These are phyloP conservation scores for Cydia splendana DNA, from an alignment of 1,140 invertebrate genomes.

Conservation along the genomic window DNA sequence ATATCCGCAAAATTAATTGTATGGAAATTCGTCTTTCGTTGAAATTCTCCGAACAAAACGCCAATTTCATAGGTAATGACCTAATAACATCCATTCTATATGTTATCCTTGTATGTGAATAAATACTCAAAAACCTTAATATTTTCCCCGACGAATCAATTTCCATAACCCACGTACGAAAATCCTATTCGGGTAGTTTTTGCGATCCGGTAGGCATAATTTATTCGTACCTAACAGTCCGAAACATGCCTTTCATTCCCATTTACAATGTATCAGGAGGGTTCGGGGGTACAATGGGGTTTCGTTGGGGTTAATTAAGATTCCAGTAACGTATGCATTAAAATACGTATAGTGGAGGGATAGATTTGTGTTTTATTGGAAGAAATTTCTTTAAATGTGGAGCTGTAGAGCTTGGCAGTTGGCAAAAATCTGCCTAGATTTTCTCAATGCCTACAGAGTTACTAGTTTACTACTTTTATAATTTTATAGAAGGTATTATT, in stretches of 20 bases:
- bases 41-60: too few species aligned
- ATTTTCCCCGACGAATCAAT: background rate
- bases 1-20: too few species aligned
- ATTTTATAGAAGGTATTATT: too few species aligned
- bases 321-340: slow-evolving; percentile 10
- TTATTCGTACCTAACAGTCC: slow-evolving; percentile 4
- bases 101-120: background rate
- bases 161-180: slow-evolving; percentile 13
- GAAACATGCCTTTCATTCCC: slow-evolving; percentile 11
- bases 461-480: too few species aligned
- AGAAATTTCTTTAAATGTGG: background rate
- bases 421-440: too few species aligned
- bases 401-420: too few species aligned
- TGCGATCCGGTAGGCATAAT: background rate
- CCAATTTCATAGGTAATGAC: too few species aligned
- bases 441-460: too few species aligned
- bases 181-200: slow-evolving; percentile 1
- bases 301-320: slow-evolving; percentile 20
- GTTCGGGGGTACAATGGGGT: slow-evolving; percentile 7
- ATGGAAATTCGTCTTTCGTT: too few species aligned
- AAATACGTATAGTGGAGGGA: background rate
- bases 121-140: background rate
- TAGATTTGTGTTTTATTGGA: background rate
- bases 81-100: background rate
- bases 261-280: slow-evolving; percentile 19